phyloP scores from a whole-genome alignment of 1,140 invertebrate genomes.

The Phortica variegata region DNA sequence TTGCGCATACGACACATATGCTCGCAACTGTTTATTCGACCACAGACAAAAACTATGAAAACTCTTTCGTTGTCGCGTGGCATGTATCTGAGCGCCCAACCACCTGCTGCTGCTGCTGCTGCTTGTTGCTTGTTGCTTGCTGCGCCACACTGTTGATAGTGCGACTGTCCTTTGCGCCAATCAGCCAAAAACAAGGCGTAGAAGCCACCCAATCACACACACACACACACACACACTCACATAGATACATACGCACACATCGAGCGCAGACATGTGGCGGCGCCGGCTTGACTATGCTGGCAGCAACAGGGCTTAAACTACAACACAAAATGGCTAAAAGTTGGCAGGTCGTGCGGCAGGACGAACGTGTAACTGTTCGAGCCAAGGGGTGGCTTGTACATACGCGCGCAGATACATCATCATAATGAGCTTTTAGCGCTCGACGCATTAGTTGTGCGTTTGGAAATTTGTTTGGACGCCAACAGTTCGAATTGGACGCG shows the following conservation, averaged over 20 bases:
- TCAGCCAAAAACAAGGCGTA: constrained; percentile 11
- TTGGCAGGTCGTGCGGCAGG: too few species aligned
- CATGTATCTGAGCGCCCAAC: constrained; percentile 12
- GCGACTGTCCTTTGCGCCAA: constrained; percentile 21
- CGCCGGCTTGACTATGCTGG: constrained; percentile 20
- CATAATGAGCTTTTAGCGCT: constrained; percentile 24
- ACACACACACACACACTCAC: constrained; percentile 3
- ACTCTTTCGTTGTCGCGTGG: constrained; percentile 1
- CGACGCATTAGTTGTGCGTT: constrained; percentile 9
- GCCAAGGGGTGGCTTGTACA: constrained; percentile 11
- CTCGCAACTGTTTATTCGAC: too few species aligned
- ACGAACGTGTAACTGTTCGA: too few species aligned
- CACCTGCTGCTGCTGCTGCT: constrained; percentile 3
- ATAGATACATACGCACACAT: neutral
- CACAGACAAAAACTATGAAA: too few species aligned
- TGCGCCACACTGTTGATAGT: constrained; percentile 29
- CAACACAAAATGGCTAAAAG: too few species aligned
- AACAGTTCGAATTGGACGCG: too few species aligned
- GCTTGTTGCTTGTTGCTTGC: constrained; percentile 3
- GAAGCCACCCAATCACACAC: neutral
- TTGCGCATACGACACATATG: too few species aligned
- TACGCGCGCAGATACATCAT: constrained; percentile 14
- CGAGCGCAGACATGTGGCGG: neutral
- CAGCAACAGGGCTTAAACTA: too few species aligned
- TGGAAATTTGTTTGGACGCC: too few species aligned